A percentile compares a stretch with the other conserved stretches of the same genome.
Evolutionary conservation across 1,140 invertebrate genomes (phyloP).

Genomic region (Geopemphigus sp.): DNA sequence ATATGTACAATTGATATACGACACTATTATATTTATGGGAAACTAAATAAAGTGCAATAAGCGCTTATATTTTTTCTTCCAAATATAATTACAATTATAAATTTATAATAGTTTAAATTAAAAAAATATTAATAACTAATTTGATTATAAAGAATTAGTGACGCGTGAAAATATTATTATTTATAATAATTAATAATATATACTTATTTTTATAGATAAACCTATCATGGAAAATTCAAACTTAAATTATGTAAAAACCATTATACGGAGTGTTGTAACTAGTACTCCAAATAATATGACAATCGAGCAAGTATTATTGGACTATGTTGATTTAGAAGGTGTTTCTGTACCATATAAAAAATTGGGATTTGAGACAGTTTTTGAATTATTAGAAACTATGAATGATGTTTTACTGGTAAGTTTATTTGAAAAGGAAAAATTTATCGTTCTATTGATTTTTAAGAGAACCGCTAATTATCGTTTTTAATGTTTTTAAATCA

Average conservation of each 20-base stretch:
- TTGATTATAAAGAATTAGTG: too few relatives aligned
- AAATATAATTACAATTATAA: too few relatives aligned
- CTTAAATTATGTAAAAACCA: background rate
- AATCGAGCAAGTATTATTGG: background rate
- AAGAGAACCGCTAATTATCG: background rate
- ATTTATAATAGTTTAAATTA: too few relatives aligned
- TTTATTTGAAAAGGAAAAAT: too few relatives aligned
- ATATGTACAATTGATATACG: too few relatives aligned
- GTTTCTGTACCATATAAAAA: background rate
- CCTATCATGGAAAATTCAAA: background rate
- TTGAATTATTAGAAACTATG: conserved; percentile 13
- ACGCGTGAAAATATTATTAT: background rate
- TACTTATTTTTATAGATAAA: background rate
- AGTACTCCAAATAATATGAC: background rate
- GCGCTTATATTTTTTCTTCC: too few relatives aligned
- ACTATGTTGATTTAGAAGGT: background rate
- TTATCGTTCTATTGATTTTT: background rate
- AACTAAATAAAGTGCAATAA: too few relatives aligned
- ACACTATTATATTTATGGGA: too few relatives aligned
- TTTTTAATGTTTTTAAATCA: background rate
- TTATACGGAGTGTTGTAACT: conserved; percentile 14
- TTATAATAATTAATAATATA: background rate
- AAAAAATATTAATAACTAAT: too few relatives aligned
- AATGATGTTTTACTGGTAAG: conserved; percentile 29
- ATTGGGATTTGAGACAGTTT: background rate